Percentiles rank a stretch among this genome's conserved stretches.
These are phyloP conservation scores for Drosophila aldrichi DNA, from an alignment of 2,888 invertebrate species.

Conservation along the genomic window DNA sequence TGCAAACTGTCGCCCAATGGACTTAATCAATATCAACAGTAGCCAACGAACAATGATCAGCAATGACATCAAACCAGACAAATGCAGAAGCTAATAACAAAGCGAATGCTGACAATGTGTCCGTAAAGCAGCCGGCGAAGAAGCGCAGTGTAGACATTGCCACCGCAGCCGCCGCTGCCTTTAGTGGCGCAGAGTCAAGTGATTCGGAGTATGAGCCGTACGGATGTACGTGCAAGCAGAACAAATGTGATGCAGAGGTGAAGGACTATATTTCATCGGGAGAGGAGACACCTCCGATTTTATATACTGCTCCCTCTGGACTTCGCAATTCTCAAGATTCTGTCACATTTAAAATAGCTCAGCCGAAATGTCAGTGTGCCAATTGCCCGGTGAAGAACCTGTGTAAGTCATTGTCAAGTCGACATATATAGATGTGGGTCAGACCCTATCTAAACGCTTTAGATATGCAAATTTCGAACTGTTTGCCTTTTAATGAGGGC, in stretches of 20 bases:
- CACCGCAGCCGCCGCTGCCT: background rate
- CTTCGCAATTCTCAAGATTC: constrained; percentile 38
- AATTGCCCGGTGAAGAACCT: constrained; percentile 82
- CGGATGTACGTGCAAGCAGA: constrained; percentile 56
- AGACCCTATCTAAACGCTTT: constrained; percentile 68
- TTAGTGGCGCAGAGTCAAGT: constrained; percentile 14
- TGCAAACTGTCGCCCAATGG: constrained; percentile 41
- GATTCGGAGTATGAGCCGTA: constrained; percentile 50
- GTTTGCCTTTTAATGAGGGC: constrained; percentile 18
- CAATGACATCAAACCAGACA: constrained; percentile 17
- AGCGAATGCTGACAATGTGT: background rate
- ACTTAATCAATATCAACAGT: constrained; percentile 26
- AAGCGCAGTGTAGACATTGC: background rate
- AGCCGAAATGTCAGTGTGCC: constrained; percentile 75
- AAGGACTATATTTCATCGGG: constrained; percentile 51
- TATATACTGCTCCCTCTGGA: constrained; percentile 47
- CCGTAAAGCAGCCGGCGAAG: background rate
- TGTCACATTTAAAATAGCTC: constrained; percentile 52
- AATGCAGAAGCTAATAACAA: background rate
- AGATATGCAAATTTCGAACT: constrained; percentile 66
- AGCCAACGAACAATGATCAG: constrained; percentile 30
- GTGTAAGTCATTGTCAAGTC: constrained; percentile 74
- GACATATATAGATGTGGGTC: constrained; percentile 12
- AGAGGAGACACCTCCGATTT: constrained; percentile 42
- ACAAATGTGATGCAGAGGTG: constrained; percentile 36